Percentiles rank a stretch among this genome's conserved stretches.
Evolutionary conservation across 2,888 invertebrate species (phyloP).

Genomic region (Eristalinus aeneus): DNA sequence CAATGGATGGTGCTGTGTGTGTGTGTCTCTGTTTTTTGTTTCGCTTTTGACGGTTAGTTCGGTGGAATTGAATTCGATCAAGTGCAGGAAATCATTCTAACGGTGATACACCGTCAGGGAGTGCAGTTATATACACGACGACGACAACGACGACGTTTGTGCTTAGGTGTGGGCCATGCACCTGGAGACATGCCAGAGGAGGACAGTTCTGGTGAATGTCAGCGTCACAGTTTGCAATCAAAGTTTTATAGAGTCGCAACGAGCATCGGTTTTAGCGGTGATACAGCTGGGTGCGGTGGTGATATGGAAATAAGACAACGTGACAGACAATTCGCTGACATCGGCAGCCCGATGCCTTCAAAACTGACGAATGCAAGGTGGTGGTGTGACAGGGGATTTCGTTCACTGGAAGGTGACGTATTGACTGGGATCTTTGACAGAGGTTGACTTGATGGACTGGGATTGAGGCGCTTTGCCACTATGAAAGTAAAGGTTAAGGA

Average conservation of each 20-base stretch:
- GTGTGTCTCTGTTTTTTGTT: constrained; percentile 2
- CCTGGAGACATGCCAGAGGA: not conserved
- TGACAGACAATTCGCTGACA: constrained; percentile 14
- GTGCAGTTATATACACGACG: constrained; percentile 54
- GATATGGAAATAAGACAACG: constrained; percentile 40
- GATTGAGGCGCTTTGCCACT: not conserved
- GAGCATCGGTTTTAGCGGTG: not conserved
- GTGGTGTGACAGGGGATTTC: not conserved
- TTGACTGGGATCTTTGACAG: not conserved
- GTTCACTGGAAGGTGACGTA: not conserved
- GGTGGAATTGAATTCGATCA: constrained; percentile 67
- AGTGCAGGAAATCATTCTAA: constrained; percentile 70
- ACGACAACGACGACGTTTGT: constrained; percentile 16
- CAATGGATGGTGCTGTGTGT: constrained; percentile 27
- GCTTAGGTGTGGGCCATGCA: constrained; percentile 7
- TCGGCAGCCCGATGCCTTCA: constrained; percentile 12
- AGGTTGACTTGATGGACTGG: not conserved
- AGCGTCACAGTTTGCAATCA: constrained; percentile 50
- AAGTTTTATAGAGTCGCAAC: constrained; percentile 37
- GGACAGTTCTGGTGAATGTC: constrained; percentile 32
- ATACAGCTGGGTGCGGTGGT: not conserved
- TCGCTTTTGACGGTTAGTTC: constrained; percentile 49
- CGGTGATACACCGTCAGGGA: constrained; percentile 57
- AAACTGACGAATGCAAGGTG: not conserved
- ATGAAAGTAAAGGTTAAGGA: not conserved